Percentiles rank a stretch among this genome's conserved stretches.
Evolutionary conservation across 2,797 vertebrate species (phyloP).

Genomic region (Eulemur coronatus): DNA sequence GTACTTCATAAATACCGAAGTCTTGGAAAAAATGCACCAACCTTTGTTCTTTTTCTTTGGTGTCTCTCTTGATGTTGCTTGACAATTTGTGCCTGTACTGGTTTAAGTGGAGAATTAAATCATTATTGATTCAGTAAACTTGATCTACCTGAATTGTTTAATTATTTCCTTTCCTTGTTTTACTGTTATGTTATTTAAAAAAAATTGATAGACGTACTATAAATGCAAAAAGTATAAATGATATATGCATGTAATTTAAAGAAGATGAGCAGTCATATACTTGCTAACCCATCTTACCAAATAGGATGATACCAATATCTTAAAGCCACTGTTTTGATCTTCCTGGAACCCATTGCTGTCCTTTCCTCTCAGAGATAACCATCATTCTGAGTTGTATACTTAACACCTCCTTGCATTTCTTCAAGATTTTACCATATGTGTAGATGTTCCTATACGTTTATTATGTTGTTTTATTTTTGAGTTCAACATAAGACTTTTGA

Average conservation of each 20-base stretch:
- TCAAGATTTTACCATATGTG: neutral
- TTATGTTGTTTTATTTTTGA: neutral
- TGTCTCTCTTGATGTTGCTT: neutral
- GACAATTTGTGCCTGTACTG: neutral
- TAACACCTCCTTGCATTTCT: neutral
- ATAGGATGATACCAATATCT: neutral
- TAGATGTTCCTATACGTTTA: neutral
- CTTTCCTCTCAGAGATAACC: neutral
- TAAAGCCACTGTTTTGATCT: neutral
- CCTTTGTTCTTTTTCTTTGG: neutral
- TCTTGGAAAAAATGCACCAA: neutral
- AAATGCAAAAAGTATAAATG: neutral
- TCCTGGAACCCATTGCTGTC: neutral
- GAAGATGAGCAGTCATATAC: neutral
- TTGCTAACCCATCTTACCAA: neutral
- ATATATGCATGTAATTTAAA: neutral
- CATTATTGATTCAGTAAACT: neutral
- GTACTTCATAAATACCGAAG: neutral
- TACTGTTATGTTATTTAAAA: neutral
- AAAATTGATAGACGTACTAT: neutral
- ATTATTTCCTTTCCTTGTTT: slow-evolving; percentile 16
- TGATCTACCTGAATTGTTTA: neutral
- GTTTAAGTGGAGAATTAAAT: neutral
- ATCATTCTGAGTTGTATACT: neutral
- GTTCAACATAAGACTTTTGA: neutral